Percentiles rank a stretch among this genome's conserved stretches.
phyloP scores from a whole-genome alignment of 2,888 invertebrate species.

The Seira sanloemensis region DNA sequence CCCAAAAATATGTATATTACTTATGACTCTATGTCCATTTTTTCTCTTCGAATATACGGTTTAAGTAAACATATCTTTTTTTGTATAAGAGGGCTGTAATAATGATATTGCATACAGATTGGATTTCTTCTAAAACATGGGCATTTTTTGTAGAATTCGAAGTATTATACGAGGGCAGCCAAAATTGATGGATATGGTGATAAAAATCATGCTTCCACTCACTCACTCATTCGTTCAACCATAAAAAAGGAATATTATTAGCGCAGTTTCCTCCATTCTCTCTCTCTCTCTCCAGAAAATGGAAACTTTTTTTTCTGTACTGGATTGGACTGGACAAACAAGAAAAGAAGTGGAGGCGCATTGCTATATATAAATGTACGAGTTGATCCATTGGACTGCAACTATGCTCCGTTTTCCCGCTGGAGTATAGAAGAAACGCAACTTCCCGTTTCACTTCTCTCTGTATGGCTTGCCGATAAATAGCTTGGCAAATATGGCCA shows the following conservation, averaged over 20 bases:
- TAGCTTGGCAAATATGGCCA: not conserved
- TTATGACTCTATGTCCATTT: not conserved
- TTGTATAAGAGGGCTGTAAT: too few relatives aligned
- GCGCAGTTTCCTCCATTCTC: not conserved
- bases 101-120: too few relatives aligned
- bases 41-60: too few relatives aligned
- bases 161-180: not conserved
- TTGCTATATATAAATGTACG: too few relatives aligned
- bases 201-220: constrained; percentile 18
- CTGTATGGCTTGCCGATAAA: not conserved
- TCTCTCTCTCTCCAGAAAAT: not conserved
- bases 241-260: constrained; percentile 16
- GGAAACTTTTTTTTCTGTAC: too few relatives aligned
- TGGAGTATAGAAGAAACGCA: too few relatives aligned
- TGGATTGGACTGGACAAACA: not conserved
- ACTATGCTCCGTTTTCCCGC: too few relatives aligned
- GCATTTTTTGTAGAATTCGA: not conserved
- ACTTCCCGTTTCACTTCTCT: not conserved
- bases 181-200: constrained; percentile 18
- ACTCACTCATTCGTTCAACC: not conserved
- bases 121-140: too few relatives aligned
- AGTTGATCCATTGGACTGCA: too few relatives aligned
- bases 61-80: too few relatives aligned
- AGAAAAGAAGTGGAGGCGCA: too few relatives aligned
- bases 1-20: too few relatives aligned